Conservation (phyloP, 2,797 vertebrate species). For the Gallinago stenura region DNA sequence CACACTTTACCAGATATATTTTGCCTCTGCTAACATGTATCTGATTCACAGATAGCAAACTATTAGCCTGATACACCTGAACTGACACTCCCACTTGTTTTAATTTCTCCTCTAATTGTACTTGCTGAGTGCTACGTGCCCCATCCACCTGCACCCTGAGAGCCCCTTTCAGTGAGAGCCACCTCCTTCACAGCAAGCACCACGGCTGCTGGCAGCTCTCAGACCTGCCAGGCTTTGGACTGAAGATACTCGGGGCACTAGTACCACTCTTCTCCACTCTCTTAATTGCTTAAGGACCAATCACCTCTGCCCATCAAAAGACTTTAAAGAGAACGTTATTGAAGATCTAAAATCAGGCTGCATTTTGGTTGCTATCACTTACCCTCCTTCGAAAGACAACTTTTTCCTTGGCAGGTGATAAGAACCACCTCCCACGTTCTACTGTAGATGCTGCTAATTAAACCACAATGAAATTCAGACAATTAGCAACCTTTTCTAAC, state of each 20-base stretch:
- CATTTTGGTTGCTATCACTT: neutral
- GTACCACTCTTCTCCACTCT: neutral
- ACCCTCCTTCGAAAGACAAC: neutral
- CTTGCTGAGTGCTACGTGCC: neutral
- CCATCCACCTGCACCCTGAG: neutral
- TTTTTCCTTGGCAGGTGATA: constrained; percentile 27
- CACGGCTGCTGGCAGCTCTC: neutral
- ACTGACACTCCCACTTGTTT: neutral
- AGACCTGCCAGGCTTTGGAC: neutral
- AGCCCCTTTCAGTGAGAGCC: neutral
- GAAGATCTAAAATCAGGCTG: neutral
- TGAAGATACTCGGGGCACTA: accelerated
- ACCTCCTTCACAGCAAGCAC: neutral
- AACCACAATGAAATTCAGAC: constrained; percentile 46
- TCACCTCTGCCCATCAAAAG: neutral
- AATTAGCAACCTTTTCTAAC: constrained; percentile 53
- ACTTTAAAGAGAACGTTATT: neutral
- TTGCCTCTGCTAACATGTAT: neutral
- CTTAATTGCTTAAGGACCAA: neutral
- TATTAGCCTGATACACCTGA: neutral
- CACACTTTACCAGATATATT: neutral
- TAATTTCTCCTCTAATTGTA: neutral
- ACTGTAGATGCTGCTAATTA: constrained; percentile 44
- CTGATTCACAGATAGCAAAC: neutral
- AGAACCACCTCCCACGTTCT: constrained; percentile 14